Base-by-base conservation (phyloP, 2,797 vertebrate species). In the Huso huso region DNA sequence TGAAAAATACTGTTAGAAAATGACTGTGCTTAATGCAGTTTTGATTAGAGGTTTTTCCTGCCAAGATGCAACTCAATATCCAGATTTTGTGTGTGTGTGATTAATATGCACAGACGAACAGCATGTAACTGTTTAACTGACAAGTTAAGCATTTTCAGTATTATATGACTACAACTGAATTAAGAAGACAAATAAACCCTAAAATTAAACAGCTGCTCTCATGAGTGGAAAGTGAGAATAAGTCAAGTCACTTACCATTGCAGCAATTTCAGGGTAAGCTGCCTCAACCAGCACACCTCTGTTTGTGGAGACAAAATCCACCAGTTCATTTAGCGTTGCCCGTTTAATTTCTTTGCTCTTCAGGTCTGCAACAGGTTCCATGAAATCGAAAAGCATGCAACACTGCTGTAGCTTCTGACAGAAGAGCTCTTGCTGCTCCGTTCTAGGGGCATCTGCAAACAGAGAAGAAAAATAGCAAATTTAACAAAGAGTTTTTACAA, bases 301-400 rank as follows among this genome's bases (percentile, higher is more conserved):
- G 85, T 95, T 96, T 77, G 94, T 96, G 77, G 97, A 96, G 74
- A 99, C 92, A 61, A 95, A 98, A 78, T 99, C 97, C 84, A 99
- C 95, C 59, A 99, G 87, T 84, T 99, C 97, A 68, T 92, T 96
- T 59, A 99, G 86, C 0, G 94, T 93, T 75, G 95, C 96, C 84
- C 97, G 92, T 84, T 99, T 99, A 76, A 97, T 92, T 88, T 99
- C 97, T 87, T 99, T 99, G 88, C 91, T 94, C 86, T 94, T 98
- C 79, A 99, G 84, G 86, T 99, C 96, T 15, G 87, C 91, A 80
- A 97, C 92, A 0, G 94, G 93, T 89, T 99, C 95, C 78, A 95
- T 84, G 86, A 98, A 99, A 88, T 99, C 97, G 63, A 99, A 99
- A 67, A 99, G 86, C 69, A 95, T 72, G 74, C 96, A 97, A 82